Conservation (phyloP, 2,888 invertebrate species). For the Nemotelus pantherinus region DNA sequence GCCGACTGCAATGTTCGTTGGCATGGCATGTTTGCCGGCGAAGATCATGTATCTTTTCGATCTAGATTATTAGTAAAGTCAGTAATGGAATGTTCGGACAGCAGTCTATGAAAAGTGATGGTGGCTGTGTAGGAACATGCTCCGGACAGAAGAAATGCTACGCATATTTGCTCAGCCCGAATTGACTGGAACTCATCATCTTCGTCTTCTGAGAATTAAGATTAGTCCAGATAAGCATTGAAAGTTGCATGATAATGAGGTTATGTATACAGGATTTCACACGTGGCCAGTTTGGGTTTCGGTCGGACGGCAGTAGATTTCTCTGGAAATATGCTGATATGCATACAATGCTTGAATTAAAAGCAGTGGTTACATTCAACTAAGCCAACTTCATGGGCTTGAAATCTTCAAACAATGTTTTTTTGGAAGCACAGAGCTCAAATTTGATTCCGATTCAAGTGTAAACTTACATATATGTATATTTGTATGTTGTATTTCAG, state of each 20-base stretch:
- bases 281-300: background rate
- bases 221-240: constrained; percentile 23
- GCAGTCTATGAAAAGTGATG: background rate
- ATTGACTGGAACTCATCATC: background rate
- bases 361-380: no score
- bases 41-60: background rate
- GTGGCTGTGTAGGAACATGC: no score
- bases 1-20: background rate
- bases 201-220: constrained; percentile 15
- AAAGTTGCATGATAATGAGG: constrained; percentile 9
- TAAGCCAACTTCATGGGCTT: no score
- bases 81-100: constrained; percentile 7
- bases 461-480: no score
- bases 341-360: no score
- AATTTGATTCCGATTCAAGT: no score
- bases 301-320: no score
- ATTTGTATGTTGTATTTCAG: no score
- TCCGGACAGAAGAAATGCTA: background rate
- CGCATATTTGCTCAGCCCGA: background rate
- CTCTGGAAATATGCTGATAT: no score
- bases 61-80: constrained; percentile 18
- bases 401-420: no score
- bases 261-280: constrained; percentile 13
- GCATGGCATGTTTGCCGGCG: background rate
- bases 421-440: no score